Evolutionary conservation across 2,113 vertebrate genomes (phyloP), one percentile per base, ranked within the genome.

Genomic region (Notarius quadriscutis): DNA sequence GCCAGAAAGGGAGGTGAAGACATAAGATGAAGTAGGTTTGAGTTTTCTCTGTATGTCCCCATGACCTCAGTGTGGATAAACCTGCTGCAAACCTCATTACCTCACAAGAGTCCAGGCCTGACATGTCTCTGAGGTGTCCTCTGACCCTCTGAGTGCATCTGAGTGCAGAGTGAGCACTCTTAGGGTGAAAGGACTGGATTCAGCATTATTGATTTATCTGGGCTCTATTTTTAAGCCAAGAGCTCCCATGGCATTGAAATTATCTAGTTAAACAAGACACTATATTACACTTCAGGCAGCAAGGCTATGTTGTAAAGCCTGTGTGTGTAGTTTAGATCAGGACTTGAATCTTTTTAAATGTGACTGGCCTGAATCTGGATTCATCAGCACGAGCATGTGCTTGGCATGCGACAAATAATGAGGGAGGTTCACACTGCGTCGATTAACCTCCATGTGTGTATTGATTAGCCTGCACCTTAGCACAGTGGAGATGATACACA

Each of bases 51-150:
- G 55, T 83, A 84, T 71, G 72, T 72, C 50, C 62, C 60, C 41
- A 30, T 83, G 41, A 71, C 71, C 62, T 69, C 20, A 17, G 51
- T 1, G 17, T 60, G 72, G n/a, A 78, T 55, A n/a, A 89, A 83
- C 84, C 34, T 41, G 25, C 50, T 51, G 50, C 22, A 57, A 62
- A 86, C 79, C 79, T 86, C 84, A 88, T 88, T 88, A 89, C 79
- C 78, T 41, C 80, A 84, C 48, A 85, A 82, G 25, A 87, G 53
- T 72, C 77, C 34, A 81, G 75, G 18, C 84, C 77, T 81, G 83
- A 78, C 84, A 72, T 83, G 48, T 48, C 80, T 55, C 51, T 79
- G 30, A 83, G 57, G 63, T 65, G 48, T 50, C 50, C 78, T 57
- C 77, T 65, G 67, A 83, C 79, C 18, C 60, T 60, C 27, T 30